Evolutionary conservation across 2,797 vertebrate species (phyloP), one percentile per base, ranked within the genome.

Genomic region (Telmatherina bonti): DNA sequence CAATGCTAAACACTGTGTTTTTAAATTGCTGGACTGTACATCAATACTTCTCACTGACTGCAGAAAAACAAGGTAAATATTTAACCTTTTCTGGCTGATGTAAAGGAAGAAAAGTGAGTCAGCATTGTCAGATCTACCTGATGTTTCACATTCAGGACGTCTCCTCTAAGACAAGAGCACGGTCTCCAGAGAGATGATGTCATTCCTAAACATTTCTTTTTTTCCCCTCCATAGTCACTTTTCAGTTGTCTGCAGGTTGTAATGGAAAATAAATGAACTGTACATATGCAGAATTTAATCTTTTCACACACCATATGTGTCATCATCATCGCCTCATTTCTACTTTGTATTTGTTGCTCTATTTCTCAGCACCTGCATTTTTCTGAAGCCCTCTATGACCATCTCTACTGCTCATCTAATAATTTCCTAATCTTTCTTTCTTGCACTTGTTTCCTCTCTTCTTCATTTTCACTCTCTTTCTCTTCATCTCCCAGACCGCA

Each of bases 401-500:
- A 49, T 26, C 22, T 54, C 35, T 78, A n/a, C 59, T 49, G 18
- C 27, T 29, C n/a, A 45, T 59, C 24, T 45, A 35, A 27, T 13
- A 15, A 11, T 54, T 72, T 8, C 5, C 22, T 15, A 47, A 16
- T 61, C 47, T 47, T 53, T 10, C 20, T 30, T 52, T 74, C 60
- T 31, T 59, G 68, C 24, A 29, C 31, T 59, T 57, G n/a, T 33
- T 45, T n/a, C 7, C 7, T 51, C 11, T 41, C 52, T n/a, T 45
- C 36, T 64, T 64, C 59, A 2, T 24, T 58, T 67, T 67, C n/a
- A 41, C 57, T 67, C 26, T 36, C 53, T 72, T 59, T 72, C 62
- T 66, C 66, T 59, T 73, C 29, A 38, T 68, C 47, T 43, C 63
- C 57, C 74, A 83, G 85, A 88, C 86, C 86, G 86, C 91, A 92